Base-by-base conservation (phyloP, 1,140 invertebrate species). In the Pissodes strobi region DNA sequence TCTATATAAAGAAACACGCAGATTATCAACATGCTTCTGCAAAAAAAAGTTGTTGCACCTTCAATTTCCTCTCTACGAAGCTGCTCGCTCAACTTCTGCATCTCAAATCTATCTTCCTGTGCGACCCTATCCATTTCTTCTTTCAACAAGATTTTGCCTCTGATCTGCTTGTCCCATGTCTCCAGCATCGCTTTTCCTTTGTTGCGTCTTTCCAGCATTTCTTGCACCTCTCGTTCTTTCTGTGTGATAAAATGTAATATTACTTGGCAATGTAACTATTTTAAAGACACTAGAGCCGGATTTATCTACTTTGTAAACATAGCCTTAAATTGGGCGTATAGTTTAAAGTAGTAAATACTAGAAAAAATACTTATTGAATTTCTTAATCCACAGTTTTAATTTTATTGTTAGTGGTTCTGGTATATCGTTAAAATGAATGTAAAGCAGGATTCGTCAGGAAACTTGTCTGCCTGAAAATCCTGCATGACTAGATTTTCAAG, bases 211-310 rank as follows among this genome's bases (percentile, higher is more conserved):
- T 70, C 65, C 10, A 76, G 22, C 12, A 68, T 38, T 17, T 76
- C 74, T 51, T 76, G 70, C 22, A 66, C 66, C 64, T 77, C 76
- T 27, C 72, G 59, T 25, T 74, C 68, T 55, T 63, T 66, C 74
- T 77, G 51, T n/a, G 9, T 64, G 21, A 4, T 15, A 19, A 15
- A 56, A 51, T 38, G 5, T 19, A 53, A 59, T 38, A 21, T 38
- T 51, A 25, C n/a, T n/a, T n/a, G n/a, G n/a, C n/a, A n/a, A n/a
- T n/a, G n/a, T n/a, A n/a, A n/a, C n/a, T n/a, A n/a, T n/a, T n/a
- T n/a, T n/a, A n/a, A n/a, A n/a, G n/a, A n/a, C n/a, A n/a, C n/a
- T n/a, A n/a, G n/a, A n/a, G n/a, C n/a, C n/a, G n/a, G n/a, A n/a
- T n/a, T n/a, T n/a, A n/a, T n/a, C n/a, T n/a, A n/a, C n/a, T n/a